Percentiles rank a stretch among this genome's conserved stretches.
phyloP scores from a whole-genome alignment of 2,797 vertebrate species.

The Botia kubotai region DNA sequence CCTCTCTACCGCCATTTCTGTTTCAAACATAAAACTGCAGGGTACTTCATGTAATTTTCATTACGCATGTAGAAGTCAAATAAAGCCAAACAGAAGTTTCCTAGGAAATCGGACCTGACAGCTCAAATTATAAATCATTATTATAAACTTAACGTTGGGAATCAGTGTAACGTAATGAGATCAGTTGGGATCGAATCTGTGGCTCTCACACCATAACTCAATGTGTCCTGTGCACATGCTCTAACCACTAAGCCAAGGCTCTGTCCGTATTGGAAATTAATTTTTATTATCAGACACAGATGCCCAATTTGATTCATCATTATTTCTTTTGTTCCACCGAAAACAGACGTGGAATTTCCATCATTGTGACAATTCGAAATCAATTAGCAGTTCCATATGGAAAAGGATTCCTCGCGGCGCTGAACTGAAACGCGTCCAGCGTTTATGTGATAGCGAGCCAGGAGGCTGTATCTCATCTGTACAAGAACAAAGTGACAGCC shows the following conservation, averaged over 20 bases:
- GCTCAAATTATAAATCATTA: too few species aligned
- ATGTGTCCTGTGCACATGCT: not conserved
- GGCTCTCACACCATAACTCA: not conserved
- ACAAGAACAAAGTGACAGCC: constrained; percentile 10
- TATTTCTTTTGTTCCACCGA: not conserved
- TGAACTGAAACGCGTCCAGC: not conserved
- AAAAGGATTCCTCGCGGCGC: not conserved
- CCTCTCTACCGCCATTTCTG: too few species aligned
- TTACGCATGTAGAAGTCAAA: too few species aligned
- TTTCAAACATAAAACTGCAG: too few species aligned
- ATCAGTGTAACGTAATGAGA: too few species aligned
- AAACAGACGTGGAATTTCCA: constrained; percentile 5
- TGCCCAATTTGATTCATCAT: not conserved
- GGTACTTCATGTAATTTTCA: too few species aligned
- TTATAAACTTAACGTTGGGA: too few species aligned
- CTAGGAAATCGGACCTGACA: too few species aligned
- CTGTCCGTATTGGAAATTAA: not conserved
- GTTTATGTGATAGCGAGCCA: not conserved
- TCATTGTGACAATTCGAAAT: not conserved
- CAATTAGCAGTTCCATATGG: constrained; percentile 13
- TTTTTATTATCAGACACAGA: constrained; percentile 1
- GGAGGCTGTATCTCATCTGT: constrained; percentile 16
- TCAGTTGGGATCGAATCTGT: not conserved
- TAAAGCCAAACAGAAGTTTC: too few species aligned
- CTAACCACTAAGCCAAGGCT: not conserved